Evolutionary conservation across 2,888 invertebrate genomes (phyloP).

Genomic region (Bellardia bayeri): DNA sequence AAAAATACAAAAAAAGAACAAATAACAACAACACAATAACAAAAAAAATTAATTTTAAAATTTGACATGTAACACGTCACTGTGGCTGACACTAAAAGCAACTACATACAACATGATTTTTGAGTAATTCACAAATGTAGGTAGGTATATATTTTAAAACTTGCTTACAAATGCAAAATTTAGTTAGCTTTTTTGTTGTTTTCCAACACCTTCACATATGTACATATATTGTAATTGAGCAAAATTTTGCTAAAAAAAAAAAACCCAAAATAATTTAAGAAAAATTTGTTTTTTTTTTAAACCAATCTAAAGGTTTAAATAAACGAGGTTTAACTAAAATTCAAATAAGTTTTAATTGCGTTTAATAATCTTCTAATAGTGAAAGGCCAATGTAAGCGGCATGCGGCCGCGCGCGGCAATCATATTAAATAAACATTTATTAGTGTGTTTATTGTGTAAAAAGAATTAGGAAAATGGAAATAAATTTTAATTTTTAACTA

Average conservation of each 20-base stretch:
- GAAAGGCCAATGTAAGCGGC: too few species aligned
- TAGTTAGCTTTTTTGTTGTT: neutral
- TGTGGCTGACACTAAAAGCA: conserved; percentile 15
- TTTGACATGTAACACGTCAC: conserved; percentile 47
- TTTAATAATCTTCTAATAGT: too few species aligned
- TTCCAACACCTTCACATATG: neutral
- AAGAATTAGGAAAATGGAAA: too few species aligned
- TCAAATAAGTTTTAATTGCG: too few species aligned
- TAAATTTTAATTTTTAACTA: too few species aligned
- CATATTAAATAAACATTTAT: too few species aligned
- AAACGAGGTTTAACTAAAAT: too few species aligned
- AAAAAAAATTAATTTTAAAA: neutral
- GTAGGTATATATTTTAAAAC: neutral
- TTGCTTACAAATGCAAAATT: neutral
- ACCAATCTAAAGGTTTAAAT: too few species aligned
- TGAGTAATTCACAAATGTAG: neutral
- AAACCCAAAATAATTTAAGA: too few species aligned
- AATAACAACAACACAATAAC: conserved; percentile 2
- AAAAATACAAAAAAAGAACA: neutral
- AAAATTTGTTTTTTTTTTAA: too few species aligned
- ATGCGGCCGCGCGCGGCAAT: too few species aligned
- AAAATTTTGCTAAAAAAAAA: neutral
- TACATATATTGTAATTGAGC: neutral
- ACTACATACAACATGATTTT: conserved; percentile 8
- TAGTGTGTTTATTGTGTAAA: too few species aligned